Base-by-base conservation (phyloP, 2,888 invertebrate species). In the Copidosoma aretas region DNA sequence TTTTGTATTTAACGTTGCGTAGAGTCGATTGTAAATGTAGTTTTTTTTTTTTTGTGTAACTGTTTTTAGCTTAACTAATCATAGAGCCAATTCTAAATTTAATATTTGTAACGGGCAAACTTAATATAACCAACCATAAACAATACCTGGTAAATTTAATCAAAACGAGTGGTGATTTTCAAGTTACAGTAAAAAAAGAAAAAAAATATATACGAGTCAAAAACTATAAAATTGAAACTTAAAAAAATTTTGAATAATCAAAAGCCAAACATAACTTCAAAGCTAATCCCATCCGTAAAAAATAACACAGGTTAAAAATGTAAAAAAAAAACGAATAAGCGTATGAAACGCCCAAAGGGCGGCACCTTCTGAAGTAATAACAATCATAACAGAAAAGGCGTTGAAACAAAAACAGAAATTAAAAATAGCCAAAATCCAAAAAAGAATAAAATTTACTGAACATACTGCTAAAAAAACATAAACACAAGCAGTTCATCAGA, bases 71-170 rank as follows among this genome's bases (percentile, higher is more conserved):
- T 51, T 61, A 72, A 71, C 68, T 12, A 58, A 64, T 68, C 56
- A 71, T 74, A 74, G 59, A 74, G 32, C 25, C 15, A 73, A 73
- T 61, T 39, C 15, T 64, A 74, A 74, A 74, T 71, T 64, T 72
- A 64, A 74, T 71, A 22, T 10, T 3, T 25, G 12, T 39, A 22
- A 71, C 43, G 22, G 17, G 22, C 25, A 64, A 71, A 71, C 59
- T 52, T 64, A 64, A 71, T 65, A 57, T 60, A 70, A 71, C 61
- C 32, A 58, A 17, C 19, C n/a, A 68, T 53, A 70, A 67, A 68
- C 54, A 67, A 60, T 58, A 19, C 51, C 39, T 39, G 8, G 32
- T 32, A 32, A 32, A 32, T 32, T 5, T 32, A 32, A 32, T 32
- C 4, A 32, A 32, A 32, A 32, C 32, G 8, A 32, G 4, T 32